A percentile compares a stretch with the other conserved stretches of the same genome.
These are phyloP conservation scores for Amphipoea oculea DNA, from an alignment of 2,888 invertebrate genomes.

Conservation along the genomic window DNA sequence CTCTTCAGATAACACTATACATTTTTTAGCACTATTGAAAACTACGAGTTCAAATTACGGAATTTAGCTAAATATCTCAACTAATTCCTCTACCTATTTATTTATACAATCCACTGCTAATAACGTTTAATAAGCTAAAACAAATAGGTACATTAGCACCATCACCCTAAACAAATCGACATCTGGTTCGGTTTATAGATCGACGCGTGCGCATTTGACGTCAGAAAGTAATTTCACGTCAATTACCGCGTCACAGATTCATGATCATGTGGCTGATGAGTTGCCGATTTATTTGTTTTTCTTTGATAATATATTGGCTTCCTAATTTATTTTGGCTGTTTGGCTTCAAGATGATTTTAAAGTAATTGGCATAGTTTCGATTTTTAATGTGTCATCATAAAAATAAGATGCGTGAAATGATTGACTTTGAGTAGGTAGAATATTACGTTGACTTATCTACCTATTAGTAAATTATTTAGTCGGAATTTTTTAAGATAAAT, in stretches of 20 bases:
- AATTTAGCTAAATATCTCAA: slow-evolving; percentile 12
- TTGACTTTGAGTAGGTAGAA: slow-evolving; percentile 3
- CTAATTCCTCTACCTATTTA: slow-evolving; percentile 21
- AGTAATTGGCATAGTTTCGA: slow-evolving; percentile 7
- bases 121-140: slow-evolving; percentile 53
- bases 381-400: slow-evolving; percentile 9
- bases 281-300: slow-evolving; percentile 43
- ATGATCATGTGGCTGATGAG: slow-evolving; percentile 45
- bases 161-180: slow-evolving; percentile 59
- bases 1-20: not conserved
- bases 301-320: slow-evolving; percentile 46
- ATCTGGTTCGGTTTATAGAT: slow-evolving; percentile 57
- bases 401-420: slow-evolving; percentile 4
- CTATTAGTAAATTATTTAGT: not conserved
- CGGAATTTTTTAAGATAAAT: not conserved
- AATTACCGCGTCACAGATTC: slow-evolving; percentile 52
- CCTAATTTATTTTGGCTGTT: slow-evolving; percentile 40
- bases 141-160: slow-evolving; percentile 47
- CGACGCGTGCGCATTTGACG: slow-evolving; percentile 57
- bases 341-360: slow-evolving; percentile 10
- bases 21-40: not conserved
- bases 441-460: not conserved
- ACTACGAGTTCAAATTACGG: not conserved
- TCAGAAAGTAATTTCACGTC: slow-evolving; percentile 54
- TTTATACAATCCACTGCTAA: slow-evolving; percentile 42